phyloP scores from a whole-genome alignment of 2,797 vertebrate species.

The Apogon talboti region DNA sequence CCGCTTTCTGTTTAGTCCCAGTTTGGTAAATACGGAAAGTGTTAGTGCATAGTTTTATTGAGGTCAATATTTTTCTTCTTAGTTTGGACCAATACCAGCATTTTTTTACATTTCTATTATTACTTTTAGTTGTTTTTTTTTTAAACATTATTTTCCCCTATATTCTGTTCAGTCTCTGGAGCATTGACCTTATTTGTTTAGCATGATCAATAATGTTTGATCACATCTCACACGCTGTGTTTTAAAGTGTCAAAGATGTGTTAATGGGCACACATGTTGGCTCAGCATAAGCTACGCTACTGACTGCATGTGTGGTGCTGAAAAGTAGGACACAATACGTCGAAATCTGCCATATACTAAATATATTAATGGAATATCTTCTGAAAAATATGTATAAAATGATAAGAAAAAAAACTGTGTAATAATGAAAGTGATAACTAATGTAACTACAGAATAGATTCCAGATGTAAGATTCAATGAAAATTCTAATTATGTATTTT shows the following conservation, averaged over 20 bases:
- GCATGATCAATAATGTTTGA: conserved; percentile 30
- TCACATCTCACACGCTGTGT: conserved; percentile 6
- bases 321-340: conserved; percentile 3
- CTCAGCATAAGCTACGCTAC: conserved; percentile 4
- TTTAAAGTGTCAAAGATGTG: conserved; percentile 21
- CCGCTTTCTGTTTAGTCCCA: conserved; percentile 32
- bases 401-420: no score
- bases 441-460: conserved; percentile 18
- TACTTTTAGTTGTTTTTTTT: neutral
- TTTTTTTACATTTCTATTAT: neutral
- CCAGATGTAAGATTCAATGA: conserved; percentile 25
- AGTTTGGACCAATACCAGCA: neutral
- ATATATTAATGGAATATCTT: conserved; percentile 9
- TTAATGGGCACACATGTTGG: conserved; percentile 20
- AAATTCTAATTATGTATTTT: conserved; percentile 25
- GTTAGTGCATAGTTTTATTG: neutral
- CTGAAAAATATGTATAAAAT: conserved; percentile 10
- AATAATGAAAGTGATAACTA: conserved; percentile 7
- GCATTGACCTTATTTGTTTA: conserved; percentile 20
- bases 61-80: neutral
- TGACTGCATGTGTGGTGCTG: neutral
- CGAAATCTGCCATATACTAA: conserved; percentile 1
- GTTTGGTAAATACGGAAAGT: neutral
- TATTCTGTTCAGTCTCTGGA: conserved; percentile 3
- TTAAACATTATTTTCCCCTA: neutral